These are phyloP conservation scores for Neoarius graeffei DNA, from an alignment of 2,113 vertebrate genomes.

Conservation along the genomic window DNA sequence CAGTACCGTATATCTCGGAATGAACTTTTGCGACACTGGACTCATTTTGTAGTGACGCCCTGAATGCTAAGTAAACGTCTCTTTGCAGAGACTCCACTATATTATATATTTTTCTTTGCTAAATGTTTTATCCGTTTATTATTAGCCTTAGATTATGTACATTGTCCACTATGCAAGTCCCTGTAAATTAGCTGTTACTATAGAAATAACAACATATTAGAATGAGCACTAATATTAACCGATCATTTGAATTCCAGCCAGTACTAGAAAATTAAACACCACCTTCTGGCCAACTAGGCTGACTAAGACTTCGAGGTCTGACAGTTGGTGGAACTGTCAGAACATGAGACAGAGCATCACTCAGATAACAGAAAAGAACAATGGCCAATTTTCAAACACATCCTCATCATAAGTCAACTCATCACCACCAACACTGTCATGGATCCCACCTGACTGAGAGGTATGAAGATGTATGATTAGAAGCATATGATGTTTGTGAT, in stretches of 20 bases:
- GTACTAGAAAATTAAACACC: background rate
- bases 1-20: too few relatives aligned
- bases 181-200: background rate
- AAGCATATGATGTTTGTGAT: background rate
- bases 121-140: background rate
- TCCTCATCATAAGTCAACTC: constrained; percentile 53
- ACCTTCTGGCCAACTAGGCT: background rate
- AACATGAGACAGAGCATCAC: background rate
- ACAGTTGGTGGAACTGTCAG: background rate
- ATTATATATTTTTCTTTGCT: background rate
- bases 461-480: constrained; percentile 34
- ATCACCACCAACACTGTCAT: constrained; percentile 41
- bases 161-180: background rate
- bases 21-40: too few relatives aligned
- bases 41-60: too few relatives aligned
- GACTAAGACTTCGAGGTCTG: background rate
- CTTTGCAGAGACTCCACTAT: background rate
- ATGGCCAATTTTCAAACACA: constrained; percentile 31
- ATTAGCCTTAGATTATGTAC: background rate
- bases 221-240: background rate
- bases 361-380: constrained; percentile 49
- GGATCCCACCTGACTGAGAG: constrained; percentile 53
- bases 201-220: background rate
- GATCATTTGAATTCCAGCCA: background rate
- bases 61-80: background rate